A percentile compares a stretch with the other conserved stretches of the same genome.
These are phyloP conservation scores for Drosophila picticornis DNA, from an alignment of 2,888 invertebrate genomes.

Conservation along the genomic window DNA sequence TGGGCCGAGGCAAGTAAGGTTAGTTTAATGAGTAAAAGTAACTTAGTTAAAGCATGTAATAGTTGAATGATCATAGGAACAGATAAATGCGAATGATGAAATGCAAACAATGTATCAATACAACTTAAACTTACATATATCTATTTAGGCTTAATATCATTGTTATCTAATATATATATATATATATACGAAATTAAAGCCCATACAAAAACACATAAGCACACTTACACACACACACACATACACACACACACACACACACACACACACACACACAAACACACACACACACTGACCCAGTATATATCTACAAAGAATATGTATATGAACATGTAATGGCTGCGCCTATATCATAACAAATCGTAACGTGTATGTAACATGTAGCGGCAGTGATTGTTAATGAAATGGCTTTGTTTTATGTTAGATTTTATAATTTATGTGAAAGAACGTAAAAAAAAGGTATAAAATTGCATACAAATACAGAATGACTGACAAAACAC, in stretches of 20 bases:
- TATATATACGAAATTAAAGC: constrained; percentile 55
- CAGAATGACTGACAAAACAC: constrained; percentile 84
- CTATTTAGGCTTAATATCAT: constrained; percentile 80
- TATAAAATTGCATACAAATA: constrained; percentile 77
- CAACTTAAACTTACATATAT: constrained; percentile 67
- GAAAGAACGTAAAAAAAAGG: constrained; percentile 58
- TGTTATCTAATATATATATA: constrained; percentile 78
- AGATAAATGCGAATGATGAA: constrained; percentile 54
- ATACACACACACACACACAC: constrained; percentile 28
- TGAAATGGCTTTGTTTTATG: constrained; percentile 82
- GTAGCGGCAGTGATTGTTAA: constrained; percentile 83
- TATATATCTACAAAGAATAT: constrained; percentile 64
- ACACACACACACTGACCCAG: constrained; percentile 42
- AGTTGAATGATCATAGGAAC: constrained; percentile 64
- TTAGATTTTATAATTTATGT: constrained; percentile 82
- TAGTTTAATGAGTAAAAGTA: constrained; percentile 71
- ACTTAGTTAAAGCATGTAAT: constrained; percentile 77
- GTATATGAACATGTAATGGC: constrained; percentile 71
- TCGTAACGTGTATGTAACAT: constrained; percentile 81
- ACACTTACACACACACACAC: constrained; percentile 13
- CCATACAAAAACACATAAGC: constrained; percentile 23
- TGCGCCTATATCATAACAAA: constrained; percentile 62
- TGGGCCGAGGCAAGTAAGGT: constrained; percentile 64
- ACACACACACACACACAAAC: constrained; percentile 8
- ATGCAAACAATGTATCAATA: constrained; percentile 70